Percentiles rank a stretch among this genome's conserved stretches.
Evolutionary conservation across 2,113 vertebrate genomes (phyloP).

Genomic region (Odobenus rosmarus): DNA sequence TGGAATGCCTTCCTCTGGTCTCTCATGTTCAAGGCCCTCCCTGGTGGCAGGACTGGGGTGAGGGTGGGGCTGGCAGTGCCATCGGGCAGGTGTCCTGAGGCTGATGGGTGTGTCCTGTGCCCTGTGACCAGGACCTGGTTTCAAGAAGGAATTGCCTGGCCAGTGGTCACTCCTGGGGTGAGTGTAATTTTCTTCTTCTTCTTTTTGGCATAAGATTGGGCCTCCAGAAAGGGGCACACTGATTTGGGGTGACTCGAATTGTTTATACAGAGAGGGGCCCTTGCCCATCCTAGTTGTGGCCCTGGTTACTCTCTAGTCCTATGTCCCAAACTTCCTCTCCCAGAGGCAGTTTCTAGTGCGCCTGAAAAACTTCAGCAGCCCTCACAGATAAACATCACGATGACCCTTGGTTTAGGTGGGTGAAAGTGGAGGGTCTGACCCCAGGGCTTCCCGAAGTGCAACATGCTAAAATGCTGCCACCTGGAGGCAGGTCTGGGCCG

Average conservation of each 20-base stretch:
- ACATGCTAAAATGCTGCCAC: not conserved
- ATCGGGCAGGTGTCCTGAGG: too few species aligned
- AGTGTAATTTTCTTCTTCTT: not conserved
- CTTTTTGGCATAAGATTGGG: not conserved
- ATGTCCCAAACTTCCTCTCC: not conserved
- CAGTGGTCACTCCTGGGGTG: not conserved
- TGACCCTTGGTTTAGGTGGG: not conserved
- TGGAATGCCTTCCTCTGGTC: not conserved
- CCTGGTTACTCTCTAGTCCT: not conserved
- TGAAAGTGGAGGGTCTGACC: not conserved
- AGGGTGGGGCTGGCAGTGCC: not conserved
- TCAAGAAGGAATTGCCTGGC: not conserved
- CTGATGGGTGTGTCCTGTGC: not conserved
- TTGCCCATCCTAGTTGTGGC: fast-evolving
- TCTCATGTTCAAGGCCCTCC: not conserved
- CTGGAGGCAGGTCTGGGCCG: not conserved
- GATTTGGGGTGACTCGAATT: not conserved
- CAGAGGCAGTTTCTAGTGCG: not conserved
- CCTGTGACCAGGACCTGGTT: not conserved
- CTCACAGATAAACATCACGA: not conserved
- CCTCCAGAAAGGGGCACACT: not conserved
- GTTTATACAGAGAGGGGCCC: not conserved
- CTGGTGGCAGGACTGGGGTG: not conserved
- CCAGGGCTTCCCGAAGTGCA: not conserved
- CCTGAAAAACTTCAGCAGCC: not conserved